Percentiles rank a stretch among this genome's conserved stretches.
Evolutionary conservation across 1,140 invertebrate genomes (phyloP).

Genomic region (Bombus breviceps): DNA sequence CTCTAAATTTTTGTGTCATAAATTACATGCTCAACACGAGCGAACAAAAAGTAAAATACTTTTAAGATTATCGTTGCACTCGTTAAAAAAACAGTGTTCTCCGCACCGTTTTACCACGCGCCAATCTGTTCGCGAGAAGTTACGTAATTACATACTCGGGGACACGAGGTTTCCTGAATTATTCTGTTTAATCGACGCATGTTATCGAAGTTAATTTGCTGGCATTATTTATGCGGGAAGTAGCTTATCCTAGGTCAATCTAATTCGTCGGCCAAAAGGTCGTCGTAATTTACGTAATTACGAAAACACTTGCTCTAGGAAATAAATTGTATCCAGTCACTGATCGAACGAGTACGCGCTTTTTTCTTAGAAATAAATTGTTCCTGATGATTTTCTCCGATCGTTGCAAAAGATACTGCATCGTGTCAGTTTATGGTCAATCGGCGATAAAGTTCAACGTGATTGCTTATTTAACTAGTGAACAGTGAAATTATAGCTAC

Average conservation of each 20-base stretch:
- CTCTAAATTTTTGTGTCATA: too few relatives aligned
- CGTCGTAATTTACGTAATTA: conserved; percentile 56
- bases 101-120: neutral
- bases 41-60: neutral
- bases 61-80: neutral
- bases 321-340: conserved; percentile 28
- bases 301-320: conserved; percentile 49
- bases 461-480: neutral
- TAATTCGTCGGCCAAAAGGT: conserved; percentile 52
- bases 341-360: neutral
- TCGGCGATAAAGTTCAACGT: neutral
- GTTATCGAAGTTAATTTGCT: conserved; percentile 52
- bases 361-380: neutral
- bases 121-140: neutral
- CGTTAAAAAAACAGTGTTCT: neutral
- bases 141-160: neutral
- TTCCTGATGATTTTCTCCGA: neutral
- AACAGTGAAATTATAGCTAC: conserved; percentile 13
- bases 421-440: too few relatives aligned
- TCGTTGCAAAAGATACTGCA: neutral
- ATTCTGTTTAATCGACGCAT: conserved; percentile 20
- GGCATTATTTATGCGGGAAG: conserved; percentile 44
- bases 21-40: neutral
- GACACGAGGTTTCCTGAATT: conserved; percentile 27
- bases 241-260: conserved; percentile 62